phyloP scores from a whole-genome alignment of 2,888 invertebrate genomes.

The Patella depressa region DNA sequence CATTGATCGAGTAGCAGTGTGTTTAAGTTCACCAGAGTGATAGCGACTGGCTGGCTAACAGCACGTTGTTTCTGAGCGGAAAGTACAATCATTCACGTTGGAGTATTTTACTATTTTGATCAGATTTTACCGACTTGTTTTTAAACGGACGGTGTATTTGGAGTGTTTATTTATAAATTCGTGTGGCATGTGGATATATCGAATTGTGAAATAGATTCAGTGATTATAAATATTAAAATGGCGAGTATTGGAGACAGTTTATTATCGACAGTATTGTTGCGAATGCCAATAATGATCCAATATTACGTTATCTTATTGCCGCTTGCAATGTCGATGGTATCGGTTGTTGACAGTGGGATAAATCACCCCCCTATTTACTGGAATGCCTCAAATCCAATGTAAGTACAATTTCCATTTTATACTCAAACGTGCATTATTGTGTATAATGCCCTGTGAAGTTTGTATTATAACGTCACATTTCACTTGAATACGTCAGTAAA shows the following conservation, averaged over 20 bases:
- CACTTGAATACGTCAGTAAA: too few relatives aligned
- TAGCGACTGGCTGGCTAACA: constrained; percentile 2
- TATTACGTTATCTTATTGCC: not conserved
- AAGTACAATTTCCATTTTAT: not conserved
- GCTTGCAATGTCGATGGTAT: not conserved
- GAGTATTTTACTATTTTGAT: not conserved
- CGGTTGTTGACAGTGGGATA: not conserved
- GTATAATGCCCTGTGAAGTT: too few relatives aligned
- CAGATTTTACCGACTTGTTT: not conserved
- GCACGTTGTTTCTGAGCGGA: not conserved
- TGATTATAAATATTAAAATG: not conserved
- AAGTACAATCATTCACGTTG: not conserved
- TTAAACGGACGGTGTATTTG: not conserved
- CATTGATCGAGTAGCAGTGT: not conserved
- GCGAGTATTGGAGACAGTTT: not conserved
- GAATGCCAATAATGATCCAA: constrained; percentile 2
- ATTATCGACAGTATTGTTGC: not conserved
- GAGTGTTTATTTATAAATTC: not conserved
- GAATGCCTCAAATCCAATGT: not conserved
- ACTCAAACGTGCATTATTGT: too few relatives aligned
- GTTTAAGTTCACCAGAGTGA: not conserved
- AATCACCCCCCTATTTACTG: not conserved
- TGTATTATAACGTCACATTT: too few relatives aligned
- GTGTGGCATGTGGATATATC: not conserved
- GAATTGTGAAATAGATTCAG: not conserved